Percentiles rank a stretch among this genome's conserved stretches.
Evolutionary conservation across 2,888 invertebrate species (phyloP).

Genomic region (Xanthorhoe designata): DNA sequence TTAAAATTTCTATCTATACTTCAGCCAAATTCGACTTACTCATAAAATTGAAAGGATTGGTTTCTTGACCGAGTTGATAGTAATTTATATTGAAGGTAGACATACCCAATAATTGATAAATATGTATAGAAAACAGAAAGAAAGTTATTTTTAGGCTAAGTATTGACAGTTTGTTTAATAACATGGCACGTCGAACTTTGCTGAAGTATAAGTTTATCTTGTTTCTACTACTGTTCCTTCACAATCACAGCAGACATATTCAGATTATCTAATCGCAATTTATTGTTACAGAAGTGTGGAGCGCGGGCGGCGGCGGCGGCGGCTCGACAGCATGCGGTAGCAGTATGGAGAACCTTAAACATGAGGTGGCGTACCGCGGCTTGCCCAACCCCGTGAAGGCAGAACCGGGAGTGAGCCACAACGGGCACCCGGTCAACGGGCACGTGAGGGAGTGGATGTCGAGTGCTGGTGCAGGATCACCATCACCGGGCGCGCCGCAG

Average conservation of each 20-base stretch:
- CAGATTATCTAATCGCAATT: neutral
- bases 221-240: too few species aligned
- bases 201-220: too few species aligned
- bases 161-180: too few species aligned
- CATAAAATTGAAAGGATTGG: too few species aligned
- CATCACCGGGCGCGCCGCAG: constrained; percentile 88
- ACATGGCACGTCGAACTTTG: too few species aligned
- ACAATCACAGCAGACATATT: neutral
- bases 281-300: constrained; percentile 77
- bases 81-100: too few species aligned
- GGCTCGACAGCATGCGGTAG: constrained; percentile 84
- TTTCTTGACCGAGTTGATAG: too few species aligned
- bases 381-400: constrained; percentile 82
- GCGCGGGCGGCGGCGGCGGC: constrained; percentile 82
- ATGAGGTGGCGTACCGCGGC: constrained; percentile 87
- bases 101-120: too few species aligned
- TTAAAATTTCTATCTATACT: too few species aligned
- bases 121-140: too few species aligned
- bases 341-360: constrained; percentile 87
- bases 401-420: constrained; percentile 81
- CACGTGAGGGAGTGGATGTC: constrained; percentile 83
- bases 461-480: constrained; percentile 84
- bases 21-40: too few species aligned
- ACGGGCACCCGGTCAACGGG: constrained; percentile 80
- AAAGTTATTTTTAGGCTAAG: too few species aligned